Evolutionary conservation across 1,140 invertebrate species (phyloP).

Genomic region (Pectinophora gossypiella): DNA sequence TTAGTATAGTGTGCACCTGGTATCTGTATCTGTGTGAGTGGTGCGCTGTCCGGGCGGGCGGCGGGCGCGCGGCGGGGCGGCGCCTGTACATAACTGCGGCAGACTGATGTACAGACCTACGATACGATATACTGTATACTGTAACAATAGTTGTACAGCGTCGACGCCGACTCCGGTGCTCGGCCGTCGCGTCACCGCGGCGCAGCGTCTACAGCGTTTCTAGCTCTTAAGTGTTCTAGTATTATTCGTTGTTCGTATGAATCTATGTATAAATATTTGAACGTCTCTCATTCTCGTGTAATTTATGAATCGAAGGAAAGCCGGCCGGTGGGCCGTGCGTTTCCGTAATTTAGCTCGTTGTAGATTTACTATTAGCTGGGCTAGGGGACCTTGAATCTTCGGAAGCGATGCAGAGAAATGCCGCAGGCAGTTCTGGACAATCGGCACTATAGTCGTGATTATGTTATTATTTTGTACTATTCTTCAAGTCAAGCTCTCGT

Average conservation of each 20-base stretch:
- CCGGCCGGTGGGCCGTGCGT: slow-evolving; percentile 44
- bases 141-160: slow-evolving; percentile 59
- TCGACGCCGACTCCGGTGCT: slow-evolving; percentile 49
- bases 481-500: slow-evolving; percentile 68
- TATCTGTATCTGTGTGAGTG: not conserved
- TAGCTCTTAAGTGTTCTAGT: slow-evolving; percentile 72
- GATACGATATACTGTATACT: slow-evolving; percentile 48
- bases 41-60: slow-evolving; percentile 1
- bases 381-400: slow-evolving; percentile 73
- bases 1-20: slow-evolving; percentile 12
- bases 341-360: slow-evolving; percentile 68
- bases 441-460: slow-evolving; percentile 73
- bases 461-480: slow-evolving; percentile 59
- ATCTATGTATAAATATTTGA: slow-evolving; percentile 75
- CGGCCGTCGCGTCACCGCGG: slow-evolving; percentile 57
- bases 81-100: slow-evolving; percentile 61
- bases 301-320: slow-evolving; percentile 69
- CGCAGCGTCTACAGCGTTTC: slow-evolving; percentile 44
- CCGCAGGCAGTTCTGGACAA: slow-evolving; percentile 72
- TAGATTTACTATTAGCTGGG: slow-evolving; percentile 73
- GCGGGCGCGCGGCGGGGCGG: slow-evolving; percentile 17
- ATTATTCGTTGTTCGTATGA: slow-evolving; percentile 74
- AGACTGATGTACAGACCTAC: slow-evolving; percentile 64
- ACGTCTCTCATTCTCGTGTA: slow-evolving; percentile 73
- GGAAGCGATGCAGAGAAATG: slow-evolving; percentile 53